A percentile compares a stretch with the other conserved stretches of the same genome.
Evolutionary conservation across 2,113 vertebrate genomes (phyloP).

Genomic region (Lichenostomus cassidix): DNA sequence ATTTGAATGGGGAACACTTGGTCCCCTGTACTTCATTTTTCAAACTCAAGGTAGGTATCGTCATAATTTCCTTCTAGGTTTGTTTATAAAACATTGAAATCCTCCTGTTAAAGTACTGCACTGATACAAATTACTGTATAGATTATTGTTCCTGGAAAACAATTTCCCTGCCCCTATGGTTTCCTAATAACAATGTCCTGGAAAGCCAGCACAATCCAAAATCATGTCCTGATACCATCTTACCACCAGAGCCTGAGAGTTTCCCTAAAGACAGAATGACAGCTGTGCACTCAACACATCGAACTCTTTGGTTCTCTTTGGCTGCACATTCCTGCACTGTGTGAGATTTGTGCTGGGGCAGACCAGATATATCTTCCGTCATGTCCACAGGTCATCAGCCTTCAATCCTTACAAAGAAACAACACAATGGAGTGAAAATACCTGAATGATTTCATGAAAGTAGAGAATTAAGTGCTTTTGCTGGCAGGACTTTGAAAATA

Average conservation of each 20-base stretch:
- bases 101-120: neutral
- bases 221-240: neutral
- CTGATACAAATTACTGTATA: neutral
- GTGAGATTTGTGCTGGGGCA: neutral
- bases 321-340: rapidly evolving
- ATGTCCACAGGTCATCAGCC: neutral
- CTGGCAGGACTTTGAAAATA: neutral
- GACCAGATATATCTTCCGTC: neutral
- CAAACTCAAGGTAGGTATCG: neutral
- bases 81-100: neutral
- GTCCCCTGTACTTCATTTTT: neutral
- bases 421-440: neutral
- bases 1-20: neutral
- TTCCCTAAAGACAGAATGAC: neutral
- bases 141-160: neutral
- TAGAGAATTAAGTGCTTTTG: neutral
- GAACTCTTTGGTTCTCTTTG: neutral
- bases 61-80: neutral
- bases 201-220: neutral
- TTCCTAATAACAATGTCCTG: neutral
- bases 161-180: neutral
- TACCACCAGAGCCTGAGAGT: neutral
- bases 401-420: neutral
- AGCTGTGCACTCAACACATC: rapidly evolving
- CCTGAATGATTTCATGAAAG: neutral